phyloP scores from a whole-genome alignment of 2,888 invertebrate genomes.

The Phoenoteleia sp. region DNA sequence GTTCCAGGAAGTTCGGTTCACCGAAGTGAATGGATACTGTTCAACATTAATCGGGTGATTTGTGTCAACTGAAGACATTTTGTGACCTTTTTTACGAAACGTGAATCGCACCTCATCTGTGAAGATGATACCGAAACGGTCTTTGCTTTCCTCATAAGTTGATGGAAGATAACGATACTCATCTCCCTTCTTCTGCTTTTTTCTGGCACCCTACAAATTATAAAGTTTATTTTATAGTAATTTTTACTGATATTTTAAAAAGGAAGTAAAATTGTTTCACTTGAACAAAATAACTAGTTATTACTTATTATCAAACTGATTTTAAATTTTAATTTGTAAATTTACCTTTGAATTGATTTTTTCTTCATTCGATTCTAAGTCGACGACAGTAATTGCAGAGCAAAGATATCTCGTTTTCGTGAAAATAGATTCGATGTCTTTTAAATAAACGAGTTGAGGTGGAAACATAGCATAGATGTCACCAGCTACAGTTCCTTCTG shows the following conservation, averaged over 20 bases:
- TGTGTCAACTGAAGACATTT: constrained; percentile 47
- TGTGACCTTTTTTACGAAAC: constrained; percentile 49
- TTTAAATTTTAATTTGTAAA: background rate
- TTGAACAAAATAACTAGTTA: too few species aligned
- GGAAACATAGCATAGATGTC: constrained; percentile 87
- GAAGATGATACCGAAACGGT: constrained; percentile 83
- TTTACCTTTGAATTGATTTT: constrained; percentile 51
- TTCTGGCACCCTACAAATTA: constrained; percentile 57
- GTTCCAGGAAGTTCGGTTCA: constrained; percentile 86
- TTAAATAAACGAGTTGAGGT: constrained; percentile 84
- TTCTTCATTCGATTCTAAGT: constrained; percentile 74
- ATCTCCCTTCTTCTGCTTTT: constrained; percentile 69
- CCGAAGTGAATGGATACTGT: constrained; percentile 85
- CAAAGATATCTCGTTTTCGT: constrained; percentile 76
- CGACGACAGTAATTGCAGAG: constrained; percentile 79
- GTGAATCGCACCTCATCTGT: constrained; percentile 77
- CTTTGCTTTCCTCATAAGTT: constrained; percentile 81
- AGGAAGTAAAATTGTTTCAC: constrained; percentile 7
- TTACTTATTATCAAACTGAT: constrained; percentile 4
- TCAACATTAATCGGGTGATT: constrained; percentile 76
- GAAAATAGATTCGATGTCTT: constrained; percentile 79
- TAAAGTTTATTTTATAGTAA: too few species aligned
- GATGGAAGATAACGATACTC: constrained; percentile 81
- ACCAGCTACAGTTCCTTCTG: constrained; percentile 87
- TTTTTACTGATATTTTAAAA: too few species aligned